Evolutionary conservation across 2,113 vertebrate genomes (phyloP).

Genomic region (Spermophilus dauricus): DNA sequence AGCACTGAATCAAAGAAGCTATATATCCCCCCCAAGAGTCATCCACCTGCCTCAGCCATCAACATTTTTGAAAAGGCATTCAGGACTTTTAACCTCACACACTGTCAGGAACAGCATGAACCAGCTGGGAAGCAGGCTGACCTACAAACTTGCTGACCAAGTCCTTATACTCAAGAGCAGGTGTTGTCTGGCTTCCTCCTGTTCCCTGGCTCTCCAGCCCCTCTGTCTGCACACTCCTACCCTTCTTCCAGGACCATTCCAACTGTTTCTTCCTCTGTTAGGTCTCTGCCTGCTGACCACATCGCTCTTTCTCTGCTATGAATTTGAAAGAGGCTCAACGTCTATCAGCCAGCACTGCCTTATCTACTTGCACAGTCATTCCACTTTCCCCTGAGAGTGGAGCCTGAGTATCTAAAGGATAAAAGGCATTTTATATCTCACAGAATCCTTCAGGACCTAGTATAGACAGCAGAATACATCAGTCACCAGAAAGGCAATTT

Average conservation of each 20-base stretch:
- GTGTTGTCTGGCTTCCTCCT: slow-evolving; percentile 22
- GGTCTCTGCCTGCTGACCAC: background rate
- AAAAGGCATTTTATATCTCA: background rate
- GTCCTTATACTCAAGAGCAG: background rate
- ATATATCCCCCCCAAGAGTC: background rate
- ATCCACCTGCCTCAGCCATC: slow-evolving; percentile 11
- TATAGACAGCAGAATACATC: no score
- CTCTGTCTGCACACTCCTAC: background rate
- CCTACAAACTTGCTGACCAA: background rate
- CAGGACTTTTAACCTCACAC: background rate
- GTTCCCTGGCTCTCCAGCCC: background rate
- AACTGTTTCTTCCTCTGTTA: background rate
- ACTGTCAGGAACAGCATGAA: background rate
- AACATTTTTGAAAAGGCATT: slow-evolving; percentile 19
- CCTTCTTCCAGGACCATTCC: background rate
- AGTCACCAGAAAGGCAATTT: no score
- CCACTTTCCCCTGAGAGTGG: background rate
- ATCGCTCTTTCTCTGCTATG: background rate
- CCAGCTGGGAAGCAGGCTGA: background rate
- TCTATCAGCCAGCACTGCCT: background rate
- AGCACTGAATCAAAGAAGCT: slow-evolving; percentile 68
- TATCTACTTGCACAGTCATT: slow-evolving; percentile 1
- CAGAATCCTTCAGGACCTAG: background rate
- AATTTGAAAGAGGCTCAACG: background rate
- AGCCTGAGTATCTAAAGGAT: background rate